Percentiles rank a stretch among this genome's conserved stretches.
phyloP scores from a whole-genome alignment of 2,888 invertebrate species.

The Furcula furcula region DNA sequence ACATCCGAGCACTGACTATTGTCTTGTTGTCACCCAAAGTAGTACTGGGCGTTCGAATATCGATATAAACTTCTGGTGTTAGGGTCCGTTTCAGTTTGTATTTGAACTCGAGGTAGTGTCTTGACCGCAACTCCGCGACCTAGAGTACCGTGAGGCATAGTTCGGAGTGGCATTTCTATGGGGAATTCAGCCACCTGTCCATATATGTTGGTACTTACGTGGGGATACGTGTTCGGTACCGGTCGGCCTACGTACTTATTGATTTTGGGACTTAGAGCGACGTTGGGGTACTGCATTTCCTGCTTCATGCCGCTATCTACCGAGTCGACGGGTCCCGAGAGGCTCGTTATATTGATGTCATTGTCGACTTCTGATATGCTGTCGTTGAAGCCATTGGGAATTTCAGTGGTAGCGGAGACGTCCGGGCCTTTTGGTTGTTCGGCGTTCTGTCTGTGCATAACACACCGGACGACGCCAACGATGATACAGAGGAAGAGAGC shows the following conservation, averaged over 20 bases:
- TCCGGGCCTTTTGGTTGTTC: slow-evolving; percentile 86
- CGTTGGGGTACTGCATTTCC: slow-evolving; percentile 72
- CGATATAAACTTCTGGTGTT: slow-evolving; percentile 84
- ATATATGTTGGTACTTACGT: slow-evolving; percentile 77
- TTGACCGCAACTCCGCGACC: slow-evolving; percentile 73
- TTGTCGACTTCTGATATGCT: slow-evolving; percentile 93
- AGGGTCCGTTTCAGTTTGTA: slow-evolving; percentile 76
- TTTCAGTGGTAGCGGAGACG: slow-evolving; percentile 87
- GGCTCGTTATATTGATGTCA: slow-evolving; percentile 87
- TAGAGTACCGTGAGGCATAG: slow-evolving; percentile 73
- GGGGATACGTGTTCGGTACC: slow-evolving; percentile 75
- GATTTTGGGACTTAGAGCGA: slow-evolving; percentile 72
- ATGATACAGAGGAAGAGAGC: slow-evolving; percentile 87
- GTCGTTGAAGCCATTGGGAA: slow-evolving; percentile 92
- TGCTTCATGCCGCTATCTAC: slow-evolving; percentile 69
- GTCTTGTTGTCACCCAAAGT: slow-evolving; percentile 89
- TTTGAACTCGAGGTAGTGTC: slow-evolving; percentile 69
- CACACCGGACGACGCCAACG: slow-evolving; percentile 86
- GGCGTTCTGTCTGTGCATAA: slow-evolving; percentile 84
- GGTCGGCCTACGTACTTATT: slow-evolving; percentile 75
- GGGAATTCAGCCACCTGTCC: slow-evolving; percentile 77
- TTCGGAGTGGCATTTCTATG: slow-evolving; percentile 77
- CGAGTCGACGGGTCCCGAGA: slow-evolving; percentile 83
- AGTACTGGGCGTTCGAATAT: slow-evolving; percentile 85
- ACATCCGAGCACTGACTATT: slow-evolving; percentile 76